Evolutionary conservation across 2,888 invertebrate genomes (phyloP), one percentile per base, ranked within the genome.

Genomic region (Orthonychiurus folsomi): DNA sequence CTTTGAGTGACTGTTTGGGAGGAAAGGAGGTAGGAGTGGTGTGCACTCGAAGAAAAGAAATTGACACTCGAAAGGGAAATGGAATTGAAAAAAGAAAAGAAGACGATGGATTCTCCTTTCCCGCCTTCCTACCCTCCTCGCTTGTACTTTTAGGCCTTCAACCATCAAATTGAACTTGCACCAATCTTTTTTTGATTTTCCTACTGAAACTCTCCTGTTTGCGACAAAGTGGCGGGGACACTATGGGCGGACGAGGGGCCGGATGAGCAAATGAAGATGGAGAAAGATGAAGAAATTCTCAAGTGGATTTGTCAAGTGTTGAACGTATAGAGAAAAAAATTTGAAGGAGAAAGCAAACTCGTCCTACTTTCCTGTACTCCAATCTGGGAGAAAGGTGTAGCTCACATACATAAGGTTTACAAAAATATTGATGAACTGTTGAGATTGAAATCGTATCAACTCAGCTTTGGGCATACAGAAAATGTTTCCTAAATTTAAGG

Each of bases 101-200:
- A 21, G 21, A 37, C 37, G 37, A 37, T 9, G 37, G 15, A 37
- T 37, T 5, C 37, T 37, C 37, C 15, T 5, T 15, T 37, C 37
- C 37, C 15, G 37, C 37, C n/a, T n/a, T n/a, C n/a, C n/a, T n/a
- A n/a, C n/a, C n/a, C n/a, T n/a, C n/a, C n/a, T n/a, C n/a, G n/a
- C n/a, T n/a, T n/a, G n/a, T n/a, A n/a, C n/a, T n/a, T n/a, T 37
- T 5, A 37, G 15, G 37, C 37, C 37, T 37, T 15, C 5, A 37
- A 37, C 37, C 37, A 37, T 37, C 37, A 37, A 37, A 37, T 37
- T 37, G 9, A 37, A 37, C 37, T 37, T 37, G 15, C 15, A 37
- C 37, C n/a, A 52, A n/a, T 20, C n/a, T 52, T 52, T n/a, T 21
- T 52, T 52, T 52, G 48, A 52, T 52, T 52, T 52, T n/a, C 52